Base-by-base conservation (phyloP, 2,113 vertebrate species). In the Sarotherodon lohbergeri region DNA sequence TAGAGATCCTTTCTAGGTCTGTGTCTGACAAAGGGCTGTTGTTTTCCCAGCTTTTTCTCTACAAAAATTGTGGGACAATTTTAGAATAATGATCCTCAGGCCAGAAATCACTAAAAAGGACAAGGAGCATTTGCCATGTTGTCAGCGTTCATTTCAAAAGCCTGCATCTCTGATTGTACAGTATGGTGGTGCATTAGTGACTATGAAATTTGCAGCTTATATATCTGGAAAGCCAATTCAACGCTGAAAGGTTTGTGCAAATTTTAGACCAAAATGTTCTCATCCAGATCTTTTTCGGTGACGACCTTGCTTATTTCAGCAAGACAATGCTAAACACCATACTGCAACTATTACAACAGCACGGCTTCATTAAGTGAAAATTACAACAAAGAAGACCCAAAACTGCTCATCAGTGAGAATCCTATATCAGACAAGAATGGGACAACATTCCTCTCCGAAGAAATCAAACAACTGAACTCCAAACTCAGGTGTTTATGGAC, bases 11-110 rank as follows among this genome's bases (percentile, higher is more conserved):
- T 52, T 78, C 83, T 86, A 36, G 34, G 79, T 83, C 83, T 89
- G 76, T 34, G 52, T 89, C 80, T 87, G 82, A 95, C 91, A 96
- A 93, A 94, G 89, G 71, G 24, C 36, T 57, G 66, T 93, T 96
- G 92, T 95, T 94, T 93, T 91, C 80, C 56, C 76, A 81, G 89
- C 63, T 66, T 92, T 82, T 87, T 91, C 86, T 88, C 66, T 43
- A 14, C 36, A 41, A 43, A 63, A 71, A 41, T 24, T 68, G 63
- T 43, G 66, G 8, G 22, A 71, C n/a, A 71, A 2, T n/a, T 68
- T 68, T 39, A 43, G 39, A 24, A 24, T 43, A 43, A 39, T 66
- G 61, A 66, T 66, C 32, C 61, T 66, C 29, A 11, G 2, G 59
- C 16, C 32, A 1, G 59, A 63, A 19, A 36, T 63, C 59, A 36